Conservation (phyloP, 2,797 vertebrate genomes). For the Xerus rutilus region DNA sequence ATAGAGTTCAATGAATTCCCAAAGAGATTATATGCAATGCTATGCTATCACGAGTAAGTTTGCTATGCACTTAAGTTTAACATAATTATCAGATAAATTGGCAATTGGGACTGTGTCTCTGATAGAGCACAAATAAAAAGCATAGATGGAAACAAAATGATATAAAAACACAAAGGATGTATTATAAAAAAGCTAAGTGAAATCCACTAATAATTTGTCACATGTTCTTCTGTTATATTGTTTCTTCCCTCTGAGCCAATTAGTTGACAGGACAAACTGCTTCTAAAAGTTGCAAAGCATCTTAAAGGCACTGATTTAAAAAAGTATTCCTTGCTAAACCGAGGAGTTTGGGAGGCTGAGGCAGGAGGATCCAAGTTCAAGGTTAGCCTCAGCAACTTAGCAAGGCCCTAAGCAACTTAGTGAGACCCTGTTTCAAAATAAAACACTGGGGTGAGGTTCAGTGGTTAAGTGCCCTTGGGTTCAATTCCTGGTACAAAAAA, state of each 20-base stretch:
- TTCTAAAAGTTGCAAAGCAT: background rate
- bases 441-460: too few species aligned
- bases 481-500: too few species aligned
- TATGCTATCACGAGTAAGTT: background rate
- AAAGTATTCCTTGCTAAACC: too few species aligned
- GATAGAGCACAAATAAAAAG: background rate
- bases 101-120: background rate
- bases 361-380: too few species aligned
- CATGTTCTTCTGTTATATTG: background rate
- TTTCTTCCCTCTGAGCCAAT: background rate
- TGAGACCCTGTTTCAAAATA: too few species aligned
- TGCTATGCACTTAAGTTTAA: background rate
- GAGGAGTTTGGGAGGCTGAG: too few species aligned
- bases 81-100: constrained; percentile 2
- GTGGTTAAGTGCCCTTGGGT: too few species aligned
- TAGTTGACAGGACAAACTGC: constrained; percentile 7
- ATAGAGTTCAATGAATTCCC: background rate
- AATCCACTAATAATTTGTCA: background rate
- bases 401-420: too few species aligned
- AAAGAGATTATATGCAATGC: background rate
- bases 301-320: background rate
- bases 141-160: background rate
- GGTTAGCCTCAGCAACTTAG: too few species aligned
- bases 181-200: constrained; percentile 19
- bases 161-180: background rate